Base-by-base conservation (phyloP, 2,888 invertebrate genomes). In the Scaptodrosophila latifasciaeformis region DNA sequence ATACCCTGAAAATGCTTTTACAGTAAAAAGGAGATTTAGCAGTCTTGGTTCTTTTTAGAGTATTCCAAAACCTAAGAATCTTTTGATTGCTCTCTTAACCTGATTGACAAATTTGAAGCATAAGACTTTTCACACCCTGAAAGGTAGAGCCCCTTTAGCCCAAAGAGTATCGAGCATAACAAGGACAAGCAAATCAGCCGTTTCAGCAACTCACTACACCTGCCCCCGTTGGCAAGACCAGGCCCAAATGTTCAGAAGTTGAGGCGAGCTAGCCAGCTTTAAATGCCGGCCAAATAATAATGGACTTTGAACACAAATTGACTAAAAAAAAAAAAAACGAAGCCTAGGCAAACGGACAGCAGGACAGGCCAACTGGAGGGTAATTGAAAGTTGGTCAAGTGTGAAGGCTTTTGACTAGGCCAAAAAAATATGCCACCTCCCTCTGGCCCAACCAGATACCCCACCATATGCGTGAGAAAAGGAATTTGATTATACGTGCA, bases 371-470 rank as follows among this genome's bases (percentile, higher is more conserved):
- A 19, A 46, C 27, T 42, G 56, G 56, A 67, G 70, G 72, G 79
- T 70, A 76, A 78, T 77, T 72, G 76, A 78, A 76, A 76, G 57
- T 64, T 70, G 70, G 76, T 76, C 76, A 72, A 76, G 70, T 76
- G 76, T 72, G 53, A 76, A 76, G 50, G 48, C 24, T 37, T 50
- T 52, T 52, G 44, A 42, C 51, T 49, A 21, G 21, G 35, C 21
- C 43, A 49, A 34, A 64, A n/a, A n/a, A n/a, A n/a, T n/a, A n/a
- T n/a, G n/a, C n/a, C 31, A 31, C 15, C 3, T 15, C 6, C 10
- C 34, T 13, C 24, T 17, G 9, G 9, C 13, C 18, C 49, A 5
- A 2, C 15, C 19, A 2, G 7, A 7, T 4, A n/a, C 49, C 21
- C 19, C 10, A 19, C 6, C 24, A n/a, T n/a, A n/a, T n/a, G n/a